These are phyloP conservation scores for Bursaphelenchus mucronatus DNA, from an alignment of 1,140 invertebrate genomes.

Conservation along the genomic window DNA sequence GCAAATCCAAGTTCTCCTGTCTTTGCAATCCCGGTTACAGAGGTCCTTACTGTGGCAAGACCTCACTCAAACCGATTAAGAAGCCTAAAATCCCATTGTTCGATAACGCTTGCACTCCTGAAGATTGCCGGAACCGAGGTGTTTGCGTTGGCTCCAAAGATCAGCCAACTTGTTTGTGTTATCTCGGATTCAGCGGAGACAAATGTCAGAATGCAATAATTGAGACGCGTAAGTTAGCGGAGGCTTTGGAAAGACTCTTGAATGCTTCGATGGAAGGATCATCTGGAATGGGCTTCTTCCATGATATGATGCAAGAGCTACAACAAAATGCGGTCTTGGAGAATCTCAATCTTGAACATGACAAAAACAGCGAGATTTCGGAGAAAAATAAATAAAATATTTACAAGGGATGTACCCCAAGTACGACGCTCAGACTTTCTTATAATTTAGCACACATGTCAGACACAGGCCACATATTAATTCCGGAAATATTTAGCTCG, in stretches of 20 bases:
- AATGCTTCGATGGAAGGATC: not conserved
- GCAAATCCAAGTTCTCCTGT: constrained; percentile 19
- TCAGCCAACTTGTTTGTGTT: constrained; percentile 15
- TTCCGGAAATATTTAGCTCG: no score
- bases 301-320: not conserved
- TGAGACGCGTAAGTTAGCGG: not conserved
- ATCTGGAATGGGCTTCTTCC: not conserved
- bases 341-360: not conserved
- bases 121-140: constrained; percentile 25
- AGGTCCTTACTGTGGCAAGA: constrained; percentile 13
- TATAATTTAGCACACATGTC: no score
- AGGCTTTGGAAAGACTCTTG: not conserved
- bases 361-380: not conserved
- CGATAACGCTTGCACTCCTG: constrained; percentile 15
- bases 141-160: constrained; percentile 21
- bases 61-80: constrained; percentile 3
- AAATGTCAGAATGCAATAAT: constrained; percentile 5
- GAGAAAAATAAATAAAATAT: not conserved
- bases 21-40: constrained; percentile 14
- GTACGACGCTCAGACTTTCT: no score
- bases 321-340: not conserved
- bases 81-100: constrained; percentile 24
- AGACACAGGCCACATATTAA: no score
- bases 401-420: no score
- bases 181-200: constrained; percentile 17